phyloP scores from a whole-genome alignment of 2,797 vertebrate genomes.

The Pangasius djambal region DNA sequence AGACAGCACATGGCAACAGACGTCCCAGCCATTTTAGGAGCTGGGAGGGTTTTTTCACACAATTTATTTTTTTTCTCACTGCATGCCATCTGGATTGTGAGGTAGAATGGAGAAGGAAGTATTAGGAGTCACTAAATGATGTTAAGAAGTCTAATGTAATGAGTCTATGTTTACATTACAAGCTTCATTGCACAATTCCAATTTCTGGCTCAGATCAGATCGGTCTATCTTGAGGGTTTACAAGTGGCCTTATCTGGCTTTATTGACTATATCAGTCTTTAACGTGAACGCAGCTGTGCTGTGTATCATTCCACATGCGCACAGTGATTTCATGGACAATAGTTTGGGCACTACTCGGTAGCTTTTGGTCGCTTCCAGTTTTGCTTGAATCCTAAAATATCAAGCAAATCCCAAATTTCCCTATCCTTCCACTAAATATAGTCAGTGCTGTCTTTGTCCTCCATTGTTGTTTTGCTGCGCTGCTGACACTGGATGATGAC shows the following conservation, averaged over 20 bases:
- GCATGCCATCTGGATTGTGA: slow-evolving; percentile 54
- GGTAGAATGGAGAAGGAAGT: slow-evolving; percentile 35
- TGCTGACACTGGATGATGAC: background rate
- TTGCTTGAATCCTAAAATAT: background rate
- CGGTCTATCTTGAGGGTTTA: background rate
- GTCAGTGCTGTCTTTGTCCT: background rate
- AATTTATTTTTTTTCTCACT: slow-evolving; percentile 3
- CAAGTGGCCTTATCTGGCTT: background rate
- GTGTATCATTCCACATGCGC: background rate
- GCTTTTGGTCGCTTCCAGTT: background rate
- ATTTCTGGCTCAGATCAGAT: background rate
- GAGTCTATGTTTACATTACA: slow-evolving; percentile 11
- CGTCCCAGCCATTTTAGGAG: slow-evolving; percentile 41
- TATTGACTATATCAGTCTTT: background rate
- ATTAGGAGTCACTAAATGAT: slow-evolving; percentile 46
- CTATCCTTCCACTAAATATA: background rate
- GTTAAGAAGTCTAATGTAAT: slow-evolving; percentile 21
- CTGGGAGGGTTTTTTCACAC: background rate
- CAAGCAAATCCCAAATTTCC: background rate
- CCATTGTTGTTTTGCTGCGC: background rate
- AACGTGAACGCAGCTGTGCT: background rate
- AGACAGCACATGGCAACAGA: slow-evolving; percentile 50
- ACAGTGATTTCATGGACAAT: background rate
- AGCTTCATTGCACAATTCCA: background rate
- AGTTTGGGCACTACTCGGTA: too few relatives aligned